A percentile compares a stretch with the other conserved stretches of the same genome.
phyloP scores from a whole-genome alignment of 2,113 vertebrate species.

The Gopherus flavomarginatus region DNA sequence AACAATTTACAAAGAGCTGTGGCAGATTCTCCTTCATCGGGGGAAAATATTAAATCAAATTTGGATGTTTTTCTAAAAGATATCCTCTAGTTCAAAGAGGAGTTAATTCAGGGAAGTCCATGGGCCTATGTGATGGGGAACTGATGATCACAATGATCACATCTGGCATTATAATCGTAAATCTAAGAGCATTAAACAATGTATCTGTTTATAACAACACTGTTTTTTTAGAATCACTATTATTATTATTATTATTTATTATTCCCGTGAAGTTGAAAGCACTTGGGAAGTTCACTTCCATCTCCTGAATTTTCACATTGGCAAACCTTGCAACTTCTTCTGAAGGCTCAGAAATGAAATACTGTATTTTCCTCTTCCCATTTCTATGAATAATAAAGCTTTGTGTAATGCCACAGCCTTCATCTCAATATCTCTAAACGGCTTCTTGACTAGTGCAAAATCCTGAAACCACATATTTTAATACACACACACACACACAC shows the following conservation, averaged over 20 bases:
- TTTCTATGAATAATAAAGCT: conserved; percentile 61
- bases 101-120: fast-evolving
- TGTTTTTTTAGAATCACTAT: too few relatives aligned
- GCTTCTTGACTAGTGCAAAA: conserved; percentile 60
- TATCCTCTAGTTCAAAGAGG: not conserved
- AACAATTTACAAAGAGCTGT: not conserved
- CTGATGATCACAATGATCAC: not conserved
- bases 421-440: conserved; percentile 62
- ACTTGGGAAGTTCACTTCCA: not conserved
- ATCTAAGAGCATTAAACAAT: not conserved
- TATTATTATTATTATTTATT: not conserved
- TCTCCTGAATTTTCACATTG: not conserved
- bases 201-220: not conserved
- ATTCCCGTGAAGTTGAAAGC: not conserved
- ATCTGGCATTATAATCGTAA: not conserved
- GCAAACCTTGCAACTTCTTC: not conserved
- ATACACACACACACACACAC: too few relatives aligned
- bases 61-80: too few relatives aligned
- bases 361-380: conserved; percentile 17
- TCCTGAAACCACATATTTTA: conserved; percentile 53
- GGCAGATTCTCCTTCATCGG: not conserved
- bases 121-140: not conserved
- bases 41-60: too few relatives aligned
- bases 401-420: conserved; percentile 31
- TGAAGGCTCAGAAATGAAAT: conserved; percentile 39